These are phyloP conservation scores for Clarias fuscus DNA, from an alignment of 2,797 vertebrate genomes.

Conservation along the genomic window DNA sequence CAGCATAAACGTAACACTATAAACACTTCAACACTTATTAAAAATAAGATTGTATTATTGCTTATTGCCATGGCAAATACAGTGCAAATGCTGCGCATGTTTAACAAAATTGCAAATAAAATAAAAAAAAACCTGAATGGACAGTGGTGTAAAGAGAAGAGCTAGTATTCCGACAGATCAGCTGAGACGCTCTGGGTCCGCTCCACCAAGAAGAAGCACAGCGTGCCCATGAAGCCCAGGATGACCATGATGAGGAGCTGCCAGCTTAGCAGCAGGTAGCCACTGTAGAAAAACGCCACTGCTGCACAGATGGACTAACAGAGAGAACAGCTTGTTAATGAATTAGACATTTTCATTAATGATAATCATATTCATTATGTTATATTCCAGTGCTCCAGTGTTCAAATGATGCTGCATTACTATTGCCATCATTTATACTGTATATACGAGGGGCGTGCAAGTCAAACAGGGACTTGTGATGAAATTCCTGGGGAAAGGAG, in stretches of 20 bases:
- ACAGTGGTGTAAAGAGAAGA: neutral
- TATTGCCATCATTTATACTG: neutral
- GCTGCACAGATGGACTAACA: slow-evolving; percentile 78
- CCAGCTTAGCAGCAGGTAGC: slow-evolving; percentile 74
- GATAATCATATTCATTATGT: neutral
- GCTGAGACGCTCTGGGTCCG: slow-evolving; percentile 65
- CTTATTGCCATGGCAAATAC: neutral
- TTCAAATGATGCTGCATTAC: neutral
- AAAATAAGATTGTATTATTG: neutral
- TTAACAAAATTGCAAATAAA: neutral
- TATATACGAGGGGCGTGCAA: too few species aligned
- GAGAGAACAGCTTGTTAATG: neutral
- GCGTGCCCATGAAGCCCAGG: slow-evolving; percentile 74
- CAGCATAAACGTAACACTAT: neutral
- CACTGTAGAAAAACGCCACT: slow-evolving; percentile 80
- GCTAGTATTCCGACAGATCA: slow-evolving; percentile 66
- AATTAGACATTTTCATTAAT: neutral
- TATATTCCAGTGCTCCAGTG: neutral
- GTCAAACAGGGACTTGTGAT: too few species aligned
- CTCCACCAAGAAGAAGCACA: slow-evolving; percentile 80
- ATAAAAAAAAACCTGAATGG: slow-evolving; percentile 24
- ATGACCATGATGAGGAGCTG: slow-evolving; percentile 78
- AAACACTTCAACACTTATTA: neutral
- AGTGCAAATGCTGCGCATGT: neutral
- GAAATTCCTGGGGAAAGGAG: too few species aligned